Base-by-base conservation (phyloP, 2,113 vertebrate species). In the Puffinus mauretanicus region DNA sequence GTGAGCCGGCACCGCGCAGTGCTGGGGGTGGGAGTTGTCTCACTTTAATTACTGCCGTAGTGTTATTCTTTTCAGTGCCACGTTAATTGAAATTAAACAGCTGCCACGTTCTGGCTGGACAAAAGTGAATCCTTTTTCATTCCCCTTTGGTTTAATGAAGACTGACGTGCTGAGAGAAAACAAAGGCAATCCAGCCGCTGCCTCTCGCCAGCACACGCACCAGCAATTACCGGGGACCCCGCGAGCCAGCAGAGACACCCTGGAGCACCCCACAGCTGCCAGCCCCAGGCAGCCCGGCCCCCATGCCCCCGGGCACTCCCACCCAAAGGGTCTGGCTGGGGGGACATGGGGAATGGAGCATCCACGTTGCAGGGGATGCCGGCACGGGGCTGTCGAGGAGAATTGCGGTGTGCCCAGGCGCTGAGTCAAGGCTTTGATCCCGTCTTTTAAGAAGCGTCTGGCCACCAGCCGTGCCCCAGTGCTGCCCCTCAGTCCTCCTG, bases 21-120 rank as follows among this genome's bases (percentile, higher is more conserved):
- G 38, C 40, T 52, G 67, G 66, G 65, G 66, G 51, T 88, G 81
- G 92, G 91, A 77, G 71, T 64, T 92, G 88, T 95, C 90, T 94
- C 95, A 36, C 87, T 97, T 94, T 98, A 97, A 98, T 98, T 97
- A 97, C 94, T 97, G 73, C 83, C 55, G 26, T 88, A 88, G 78
- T 95, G 95, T 94, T 96, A 96, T 94, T 97, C 94, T 93, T 97
- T 95, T 96, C 96, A 88, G 91, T 89, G 85, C 90, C 94, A 93
- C 88, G 78, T 95, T 98, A 98, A 98, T 97, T 97, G 97, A 98
- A 97, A 98, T 97, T 96, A 98, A 97, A 97, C 96, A 97, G 97
- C 96, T 97, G 97, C 97, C 47, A 65, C 51, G 1, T 96, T 97
- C 93, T 91, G 83, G 61, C 90, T 88, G 88, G 80, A 97, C 92